phyloP scores from a whole-genome alignment of 1,140 invertebrate genomes.

The Condylostylus longicornis region DNA sequence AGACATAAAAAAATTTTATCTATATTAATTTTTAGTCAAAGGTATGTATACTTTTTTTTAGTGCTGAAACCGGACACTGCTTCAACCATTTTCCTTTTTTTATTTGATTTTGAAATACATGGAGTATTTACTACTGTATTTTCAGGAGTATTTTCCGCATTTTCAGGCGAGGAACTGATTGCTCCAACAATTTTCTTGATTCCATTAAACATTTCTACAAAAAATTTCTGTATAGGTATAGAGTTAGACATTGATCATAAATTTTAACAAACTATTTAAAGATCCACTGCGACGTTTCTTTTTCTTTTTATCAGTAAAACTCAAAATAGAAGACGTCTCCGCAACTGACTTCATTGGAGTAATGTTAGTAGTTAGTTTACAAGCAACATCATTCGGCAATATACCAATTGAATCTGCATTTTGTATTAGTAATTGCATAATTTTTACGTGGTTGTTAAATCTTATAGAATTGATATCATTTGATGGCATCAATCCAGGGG shows the following conservation, averaged over 20 bases:
- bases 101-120: slow-evolving; percentile 37
- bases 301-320: slow-evolving; percentile 38
- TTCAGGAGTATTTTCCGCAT: slow-evolving; percentile 32
- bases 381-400: slow-evolving; percentile 42
- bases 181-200: slow-evolving; percentile 57
- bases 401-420: slow-evolving; percentile 57
- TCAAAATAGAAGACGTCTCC: slow-evolving; percentile 14
- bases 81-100: slow-evolving; percentile 43
- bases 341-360: neutral
- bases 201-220: slow-evolving; percentile 56
- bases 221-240: no score
- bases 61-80: slow-evolving; percentile 27
- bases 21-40: no score
- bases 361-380: slow-evolving; percentile 6
- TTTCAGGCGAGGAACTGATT: slow-evolving; percentile 34
- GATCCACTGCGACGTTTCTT: slow-evolving; percentile 67
- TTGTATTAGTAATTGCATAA: slow-evolving; percentile 58
- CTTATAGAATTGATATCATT: slow-evolving; percentile 41
- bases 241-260: slow-evolving; percentile 14
- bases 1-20: slow-evolving; percentile 7
- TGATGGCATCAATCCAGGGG: slow-evolving; percentile 70
- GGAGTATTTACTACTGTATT: slow-evolving; percentile 26
- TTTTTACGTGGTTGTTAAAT: slow-evolving; percentile 44
- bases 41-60: slow-evolving; percentile 47
- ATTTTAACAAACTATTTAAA: slow-evolving; percentile 24